Conservation (phyloP, 1,140 invertebrate genomes). For the Ceratina calcarata region DNA sequence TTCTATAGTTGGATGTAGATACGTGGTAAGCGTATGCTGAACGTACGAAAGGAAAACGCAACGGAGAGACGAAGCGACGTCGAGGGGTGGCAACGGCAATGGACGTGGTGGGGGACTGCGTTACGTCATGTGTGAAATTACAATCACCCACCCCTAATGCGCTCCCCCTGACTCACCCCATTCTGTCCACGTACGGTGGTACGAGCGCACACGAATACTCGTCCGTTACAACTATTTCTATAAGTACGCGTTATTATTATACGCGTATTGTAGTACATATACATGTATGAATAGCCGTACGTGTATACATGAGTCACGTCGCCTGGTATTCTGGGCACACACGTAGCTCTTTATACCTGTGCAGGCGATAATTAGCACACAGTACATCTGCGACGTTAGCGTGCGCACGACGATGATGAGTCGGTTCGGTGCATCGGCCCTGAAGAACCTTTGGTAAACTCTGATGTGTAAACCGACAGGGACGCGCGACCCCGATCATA, state of each 20-base stretch:
- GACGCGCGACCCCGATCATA: constrained; percentile 33
- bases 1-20: constrained; percentile 13
- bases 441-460: constrained; percentile 63
- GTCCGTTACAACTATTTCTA: constrained; percentile 37
- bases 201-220: not conserved
- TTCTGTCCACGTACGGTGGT: constrained; percentile 12
- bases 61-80: constrained; percentile 23
- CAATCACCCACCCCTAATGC: constrained; percentile 70
- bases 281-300: not conserved
- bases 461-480: constrained; percentile 56
- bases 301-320: not conserved
- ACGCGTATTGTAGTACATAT: not conserved
- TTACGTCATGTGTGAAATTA: constrained; percentile 75
- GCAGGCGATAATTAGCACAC: constrained; percentile 37
- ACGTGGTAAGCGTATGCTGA: constrained; percentile 18
- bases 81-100: constrained; percentile 41
- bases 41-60: constrained; percentile 51
- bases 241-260: constrained; percentile 31
- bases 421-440: constrained; percentile 31
- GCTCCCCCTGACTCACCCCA: constrained; percentile 55
- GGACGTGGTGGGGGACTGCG: constrained; percentile 39
- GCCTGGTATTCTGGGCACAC: constrained; percentile 16
- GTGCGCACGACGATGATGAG: not conserved
- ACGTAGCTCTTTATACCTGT: constrained; percentile 2
- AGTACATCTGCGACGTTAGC: constrained; percentile 3